Evolutionary conservation across 2,797 vertebrate species (phyloP).

Genomic region (Coendou prehensilis): DNA sequence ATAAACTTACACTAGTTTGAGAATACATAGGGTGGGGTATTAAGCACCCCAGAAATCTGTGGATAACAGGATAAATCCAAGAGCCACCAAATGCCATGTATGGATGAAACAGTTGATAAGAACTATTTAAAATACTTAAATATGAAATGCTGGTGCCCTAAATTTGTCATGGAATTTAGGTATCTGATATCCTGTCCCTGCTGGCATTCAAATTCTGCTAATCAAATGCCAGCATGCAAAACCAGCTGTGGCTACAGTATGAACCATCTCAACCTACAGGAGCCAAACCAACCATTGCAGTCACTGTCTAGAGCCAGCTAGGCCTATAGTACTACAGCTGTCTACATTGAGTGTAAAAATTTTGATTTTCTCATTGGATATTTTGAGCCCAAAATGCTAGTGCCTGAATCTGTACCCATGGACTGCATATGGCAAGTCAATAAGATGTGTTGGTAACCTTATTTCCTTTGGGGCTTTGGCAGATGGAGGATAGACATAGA

Average conservation of each 20-base stretch:
- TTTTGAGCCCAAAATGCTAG: not conserved
- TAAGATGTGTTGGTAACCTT: not conserved
- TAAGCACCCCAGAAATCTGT: not conserved
- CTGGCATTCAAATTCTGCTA: not conserved
- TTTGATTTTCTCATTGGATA: not conserved
- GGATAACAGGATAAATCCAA: not conserved
- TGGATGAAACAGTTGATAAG: not conserved
- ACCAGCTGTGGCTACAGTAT: not conserved
- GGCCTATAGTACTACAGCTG: not conserved
- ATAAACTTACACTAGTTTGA: not conserved
- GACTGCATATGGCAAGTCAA: not conserved
- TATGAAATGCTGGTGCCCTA: not conserved
- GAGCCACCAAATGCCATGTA: not conserved
- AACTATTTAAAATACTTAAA: not conserved
- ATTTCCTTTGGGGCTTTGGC: not conserved
- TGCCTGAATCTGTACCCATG: not conserved
- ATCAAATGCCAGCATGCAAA: not conserved
- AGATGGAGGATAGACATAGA: not conserved
- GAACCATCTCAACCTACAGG: not conserved
- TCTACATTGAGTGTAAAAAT: not conserved
- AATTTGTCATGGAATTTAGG: not conserved
- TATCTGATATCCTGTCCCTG: not conserved
- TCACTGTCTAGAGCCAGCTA: not conserved
- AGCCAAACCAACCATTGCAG: not conserved
- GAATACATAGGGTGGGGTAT: not conserved